These are phyloP conservation scores for Adelosebastes latens DNA, from an alignment of 2,797 vertebrate genomes.

Conservation along the genomic window DNA sequence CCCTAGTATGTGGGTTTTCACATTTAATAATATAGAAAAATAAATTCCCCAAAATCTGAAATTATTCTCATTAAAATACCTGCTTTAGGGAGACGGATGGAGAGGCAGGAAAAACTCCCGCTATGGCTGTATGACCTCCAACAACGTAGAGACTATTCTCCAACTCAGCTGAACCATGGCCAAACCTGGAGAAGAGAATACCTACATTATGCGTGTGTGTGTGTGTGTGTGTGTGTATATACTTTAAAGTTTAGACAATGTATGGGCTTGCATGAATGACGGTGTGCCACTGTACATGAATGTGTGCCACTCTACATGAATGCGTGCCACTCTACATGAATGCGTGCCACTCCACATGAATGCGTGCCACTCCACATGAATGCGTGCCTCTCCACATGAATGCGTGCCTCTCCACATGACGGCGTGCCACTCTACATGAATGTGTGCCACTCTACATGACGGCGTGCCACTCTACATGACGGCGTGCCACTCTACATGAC, in stretches of 20 bases:
- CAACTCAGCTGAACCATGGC: slow-evolving; percentile 93
- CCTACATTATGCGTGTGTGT: background rate
- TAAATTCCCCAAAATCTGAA: background rate
- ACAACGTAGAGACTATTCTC: slow-evolving; percentile 93
- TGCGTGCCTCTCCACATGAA: too few relatives aligned
- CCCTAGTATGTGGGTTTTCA: background rate
- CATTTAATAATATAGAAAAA: background rate
- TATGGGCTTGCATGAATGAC: background rate
- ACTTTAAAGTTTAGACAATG: background rate
- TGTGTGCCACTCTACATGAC: too few relatives aligned
- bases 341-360: too few relatives aligned
- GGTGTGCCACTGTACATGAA: too few relatives aligned
- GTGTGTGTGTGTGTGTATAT: background rate
- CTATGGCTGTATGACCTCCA: slow-evolving; percentile 92
- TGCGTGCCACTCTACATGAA: too few relatives aligned
- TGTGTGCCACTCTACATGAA: too few relatives aligned
- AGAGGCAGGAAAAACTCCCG: slow-evolving; percentile 92
- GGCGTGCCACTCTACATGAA: too few relatives aligned
- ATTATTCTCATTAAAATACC: slow-evolving; percentile 47
- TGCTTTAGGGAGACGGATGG: slow-evolving; percentile 94
- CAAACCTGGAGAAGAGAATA: slow-evolving; percentile 74
- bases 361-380: too few relatives aligned
- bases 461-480: too few relatives aligned
- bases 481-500: too few relatives aligned
- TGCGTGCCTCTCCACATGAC: too few relatives aligned